Evolutionary conservation across 2,113 vertebrate species (phyloP).

Genomic region (Tauraco erythrolophus): DNA sequence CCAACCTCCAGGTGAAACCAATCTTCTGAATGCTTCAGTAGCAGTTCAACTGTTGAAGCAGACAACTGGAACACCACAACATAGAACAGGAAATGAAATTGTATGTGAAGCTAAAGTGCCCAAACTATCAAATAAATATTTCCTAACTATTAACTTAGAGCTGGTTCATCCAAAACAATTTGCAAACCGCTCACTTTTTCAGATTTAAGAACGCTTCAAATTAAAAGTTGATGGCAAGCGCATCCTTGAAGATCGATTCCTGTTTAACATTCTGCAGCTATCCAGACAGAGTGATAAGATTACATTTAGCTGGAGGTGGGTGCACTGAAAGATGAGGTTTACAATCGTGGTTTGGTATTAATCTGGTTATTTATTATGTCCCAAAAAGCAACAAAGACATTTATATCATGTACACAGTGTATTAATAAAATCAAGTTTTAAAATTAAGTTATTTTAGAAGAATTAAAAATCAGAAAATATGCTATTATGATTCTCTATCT

Average conservation of each 20-base stretch:
- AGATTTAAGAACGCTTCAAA: slow-evolving; percentile 26
- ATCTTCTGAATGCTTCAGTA: not conserved
- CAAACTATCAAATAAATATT: slow-evolving; percentile 35
- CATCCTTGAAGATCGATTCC: not conserved
- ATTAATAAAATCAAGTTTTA: not conserved
- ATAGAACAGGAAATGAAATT: slow-evolving; percentile 36
- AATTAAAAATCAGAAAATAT: not conserved
- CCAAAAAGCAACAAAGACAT: not conserved
- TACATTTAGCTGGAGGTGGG: not conserved
- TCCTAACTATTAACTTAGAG: not conserved
- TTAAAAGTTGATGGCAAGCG: slow-evolving; percentile 6
- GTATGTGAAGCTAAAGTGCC: not conserved
- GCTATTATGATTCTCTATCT: not conserved
- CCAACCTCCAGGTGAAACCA: not conserved
- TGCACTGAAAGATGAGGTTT: not conserved
- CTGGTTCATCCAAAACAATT: slow-evolving; percentile 44
- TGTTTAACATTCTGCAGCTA: not conserved
- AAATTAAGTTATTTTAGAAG: not conserved
- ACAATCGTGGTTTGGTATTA: not conserved
- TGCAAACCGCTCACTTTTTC: slow-evolving; percentile 5
- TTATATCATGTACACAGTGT: accelerated
- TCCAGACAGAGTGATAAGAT: not conserved
- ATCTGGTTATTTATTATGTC: not conserved
- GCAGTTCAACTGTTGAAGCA: not conserved
- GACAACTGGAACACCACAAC: not conserved